Percentiles rank a stretch among this genome's conserved stretches.
Evolutionary conservation across 1,140 invertebrate genomes (phyloP).

Genomic region (Colletes latitarsis): DNA sequence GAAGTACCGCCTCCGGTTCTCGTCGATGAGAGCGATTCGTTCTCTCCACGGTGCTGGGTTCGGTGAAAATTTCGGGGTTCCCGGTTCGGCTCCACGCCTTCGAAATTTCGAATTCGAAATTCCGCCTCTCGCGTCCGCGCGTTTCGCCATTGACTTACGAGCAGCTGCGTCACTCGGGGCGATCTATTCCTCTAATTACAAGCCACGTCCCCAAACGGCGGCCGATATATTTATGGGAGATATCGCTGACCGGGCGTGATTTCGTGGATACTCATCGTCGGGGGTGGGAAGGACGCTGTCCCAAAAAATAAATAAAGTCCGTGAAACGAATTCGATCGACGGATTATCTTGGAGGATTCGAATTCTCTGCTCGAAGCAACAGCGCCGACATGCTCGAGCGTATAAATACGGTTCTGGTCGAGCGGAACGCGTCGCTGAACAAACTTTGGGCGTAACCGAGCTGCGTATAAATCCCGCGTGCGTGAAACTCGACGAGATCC

Average conservation of each 20-base stretch:
- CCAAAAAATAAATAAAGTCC: conserved; percentile 13
- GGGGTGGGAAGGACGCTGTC: background rate
- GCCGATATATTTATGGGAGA: conserved; percentile 31
- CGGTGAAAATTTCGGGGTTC: conserved; percentile 37
- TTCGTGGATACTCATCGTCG: conserved; percentile 16
- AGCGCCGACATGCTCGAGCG: no score
- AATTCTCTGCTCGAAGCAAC: no score
- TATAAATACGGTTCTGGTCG: no score
- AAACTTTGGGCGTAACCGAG: conserved; percentile 60
- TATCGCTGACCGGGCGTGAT: conserved; percentile 8
- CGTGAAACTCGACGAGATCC: conserved; percentile 24
- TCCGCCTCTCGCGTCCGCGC: conserved; percentile 14
- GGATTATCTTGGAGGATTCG: background rate
- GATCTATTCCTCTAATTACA: conserved; percentile 48
- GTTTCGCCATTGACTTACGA: conserved; percentile 34
- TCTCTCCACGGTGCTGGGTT: background rate
- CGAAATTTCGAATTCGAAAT: conserved; percentile 48
- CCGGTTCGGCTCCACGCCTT: conserved; percentile 26
- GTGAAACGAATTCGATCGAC: background rate
- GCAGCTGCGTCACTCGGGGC: conserved; percentile 48
- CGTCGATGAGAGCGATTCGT: conserved; percentile 8
- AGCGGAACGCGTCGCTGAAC: conserved; percentile 57
- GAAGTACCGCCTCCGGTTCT: background rate
- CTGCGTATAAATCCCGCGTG: conserved; percentile 50
- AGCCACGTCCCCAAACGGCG: conserved; percentile 21